Evolutionary conservation across 1,140 invertebrate species (phyloP), one percentile per base, ranked within the genome.

Genomic region (Nasonia longicornis): DNA sequence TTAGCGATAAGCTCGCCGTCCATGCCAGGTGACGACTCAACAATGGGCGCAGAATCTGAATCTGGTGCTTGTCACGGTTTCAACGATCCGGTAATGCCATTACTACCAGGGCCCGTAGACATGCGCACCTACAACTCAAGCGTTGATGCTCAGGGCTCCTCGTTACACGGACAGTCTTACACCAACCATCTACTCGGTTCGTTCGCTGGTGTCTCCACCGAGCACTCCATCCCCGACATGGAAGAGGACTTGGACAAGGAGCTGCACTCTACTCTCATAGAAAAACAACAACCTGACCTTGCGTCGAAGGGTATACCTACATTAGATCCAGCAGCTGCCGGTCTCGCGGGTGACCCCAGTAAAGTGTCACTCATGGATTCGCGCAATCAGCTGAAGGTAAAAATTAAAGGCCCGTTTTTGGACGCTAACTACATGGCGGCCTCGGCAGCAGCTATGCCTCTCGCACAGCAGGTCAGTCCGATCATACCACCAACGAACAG

Each of bases 321-420:
- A 22, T 85, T 81, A 63, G 86, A 86, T 22, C 82, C 86, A 38
- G 81, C 84, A 0, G 48, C 71, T 4, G 82, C 83, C 10, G 80
- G 84, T 3, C 71, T 67, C 0, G 35, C 64, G 0, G 83, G 82
- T 89, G 84, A 92, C 91, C 85, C 93, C 89, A 87, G 85, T 7
- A 95, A 95, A 85, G 93, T 94, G 1, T 94, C 94, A 1, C 88
- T 95, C 16, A 93, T 92, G 12, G 95, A 95, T 87, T 94, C 95
- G 0, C 90, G 95, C 22, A 97, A 96, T 90, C 96, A 96, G 85
- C 87, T 97, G 1, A 97, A 97, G 88, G 94, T 97, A 0, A 97
- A 97, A 89, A 97, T 97, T 82, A 97, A 97, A 89, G 96, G 96
- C 14, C 96, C 96, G 0, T 96, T 97, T 85, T 88, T 95, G 72